A percentile compares a stretch with the other conserved stretches of the same genome.
Evolutionary conservation across 2,113 vertebrate species (phyloP).

Genomic region (Bufo gargarizans): DNA sequence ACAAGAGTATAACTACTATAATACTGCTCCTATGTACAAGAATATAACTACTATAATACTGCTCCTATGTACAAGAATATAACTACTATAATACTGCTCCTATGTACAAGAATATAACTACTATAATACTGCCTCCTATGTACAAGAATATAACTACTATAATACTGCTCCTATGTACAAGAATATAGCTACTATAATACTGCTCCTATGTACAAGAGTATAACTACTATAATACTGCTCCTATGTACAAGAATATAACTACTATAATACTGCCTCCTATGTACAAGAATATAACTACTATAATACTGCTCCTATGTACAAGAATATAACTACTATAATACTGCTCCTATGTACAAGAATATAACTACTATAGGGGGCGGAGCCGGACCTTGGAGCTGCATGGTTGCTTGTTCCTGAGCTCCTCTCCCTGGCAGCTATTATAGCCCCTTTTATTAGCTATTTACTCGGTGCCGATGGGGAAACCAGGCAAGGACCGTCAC

Average conservation of each 20-base stretch:
- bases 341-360: background rate
- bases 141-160: background rate
- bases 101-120: constrained; percentile 3
- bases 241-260: background rate
- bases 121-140: background rate
- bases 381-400: no score
- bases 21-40: background rate
- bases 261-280: constrained; percentile 7
- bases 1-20: constrained; percentile 1
- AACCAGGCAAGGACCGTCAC: no score
- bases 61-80: background rate
- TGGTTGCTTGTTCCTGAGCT: no score
- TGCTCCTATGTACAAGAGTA: background rate
- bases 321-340: background rate
- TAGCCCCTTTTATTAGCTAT: no score
- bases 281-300: background rate
- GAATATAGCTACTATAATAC: background rate
- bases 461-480: no score
- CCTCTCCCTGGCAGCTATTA: no score
- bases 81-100: constrained; percentile 13
- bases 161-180: background rate
- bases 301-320: background rate
- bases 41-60: constrained; percentile 14
- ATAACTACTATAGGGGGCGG: constrained; percentile 1
- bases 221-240: background rate